Evolutionary conservation across 2,113 vertebrate genomes (phyloP), one percentile per base, ranked within the genome.

Genomic region (Empidonax alnorum): DNA sequence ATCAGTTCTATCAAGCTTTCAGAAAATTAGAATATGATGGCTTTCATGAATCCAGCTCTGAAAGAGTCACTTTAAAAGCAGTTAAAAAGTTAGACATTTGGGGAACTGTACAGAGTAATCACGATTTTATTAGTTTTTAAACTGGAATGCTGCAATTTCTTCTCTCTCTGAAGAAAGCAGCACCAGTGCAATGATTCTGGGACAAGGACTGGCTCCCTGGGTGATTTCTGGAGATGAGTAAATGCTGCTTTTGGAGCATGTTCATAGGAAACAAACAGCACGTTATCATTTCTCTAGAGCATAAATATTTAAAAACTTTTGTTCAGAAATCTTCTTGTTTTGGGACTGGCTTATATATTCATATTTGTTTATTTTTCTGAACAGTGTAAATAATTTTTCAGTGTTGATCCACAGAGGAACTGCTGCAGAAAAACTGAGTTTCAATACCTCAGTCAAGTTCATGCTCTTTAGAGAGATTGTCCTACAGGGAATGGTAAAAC

Each of bases 11-110:
- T 96, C 93, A 97, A 94, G 95, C 93, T 97, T 97, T 97, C 89
- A 95, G 89, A 97, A 98, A 97, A 98, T 96, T 95, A 96, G 78
- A 82, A 78, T 96, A 85, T 96, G 94, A 97, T 94, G 59, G 59
- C 24, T 94, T 98, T 98, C 94, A 96, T 87, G 82, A 75, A 87
- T 77, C 23, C 35, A 82, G 61, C 77, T 97, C 87, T 97, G 77
- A 95, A 90, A 90, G 59, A 92, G 56, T 96, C 89, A 90, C 94
- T 97, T 96, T 94, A 96, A 88, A 90, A 97, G 89, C 84, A 96
- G 89, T 96, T 97, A 89, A 97, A 97, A 97, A 97, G 81, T 94
- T 97, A 6, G 31, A 81, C 14, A 44, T 93, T 74, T 90, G 10
- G 83, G 86, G 82, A 96, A 93, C 91, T 94, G 28, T 13, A 90